These are phyloP conservation scores for Calliopum simillimum DNA, from an alignment of 2,888 invertebrate species.

Conservation along the genomic window DNA sequence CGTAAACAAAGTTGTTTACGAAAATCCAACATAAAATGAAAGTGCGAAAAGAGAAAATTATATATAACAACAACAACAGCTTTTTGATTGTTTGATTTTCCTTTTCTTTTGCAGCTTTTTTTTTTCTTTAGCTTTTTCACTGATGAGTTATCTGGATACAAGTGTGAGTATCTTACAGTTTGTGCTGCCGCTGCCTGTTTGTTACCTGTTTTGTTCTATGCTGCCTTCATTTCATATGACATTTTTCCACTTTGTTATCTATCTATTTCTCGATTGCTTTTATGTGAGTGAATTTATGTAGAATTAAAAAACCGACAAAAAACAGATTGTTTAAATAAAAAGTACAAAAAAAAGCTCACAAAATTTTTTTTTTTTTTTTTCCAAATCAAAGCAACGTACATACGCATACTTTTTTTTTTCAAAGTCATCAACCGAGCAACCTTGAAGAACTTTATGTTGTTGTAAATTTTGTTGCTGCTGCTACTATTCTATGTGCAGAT, in stretches of 20 bases:
- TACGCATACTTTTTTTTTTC: slow-evolving; percentile 53
- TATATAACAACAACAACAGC: neutral
- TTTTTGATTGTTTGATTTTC: too few species aligned
- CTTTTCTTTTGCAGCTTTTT: too few species aligned
- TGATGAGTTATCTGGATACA: neutral
- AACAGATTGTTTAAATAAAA: neutral
- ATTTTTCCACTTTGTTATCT: slow-evolving; percentile 37
- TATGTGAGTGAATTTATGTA: neutral
- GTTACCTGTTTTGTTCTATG: slow-evolving; percentile 16
- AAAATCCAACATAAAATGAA: slow-evolving; percentile 56
- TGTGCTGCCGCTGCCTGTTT: neutral
- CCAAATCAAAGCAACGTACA: slow-evolving; percentile 8
- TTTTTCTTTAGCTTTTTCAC: too few species aligned
- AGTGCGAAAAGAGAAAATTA: neutral
- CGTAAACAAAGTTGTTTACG: slow-evolving; percentile 56
- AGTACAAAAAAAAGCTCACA: slow-evolving; percentile 10
- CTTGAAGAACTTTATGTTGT: slow-evolving; percentile 55
- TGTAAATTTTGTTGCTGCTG: slow-evolving; percentile 38
- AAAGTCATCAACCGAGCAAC: slow-evolving; percentile 66
- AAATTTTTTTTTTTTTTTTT: neutral
- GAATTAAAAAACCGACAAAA: neutral
- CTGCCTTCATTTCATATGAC: slow-evolving; percentile 42
- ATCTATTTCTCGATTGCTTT: neutral
- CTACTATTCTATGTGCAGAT: slow-evolving; percentile 37
- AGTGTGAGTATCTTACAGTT: neutral